Base-by-base conservation (phyloP, 2,113 vertebrate genomes). In the Colius striatus region DNA sequence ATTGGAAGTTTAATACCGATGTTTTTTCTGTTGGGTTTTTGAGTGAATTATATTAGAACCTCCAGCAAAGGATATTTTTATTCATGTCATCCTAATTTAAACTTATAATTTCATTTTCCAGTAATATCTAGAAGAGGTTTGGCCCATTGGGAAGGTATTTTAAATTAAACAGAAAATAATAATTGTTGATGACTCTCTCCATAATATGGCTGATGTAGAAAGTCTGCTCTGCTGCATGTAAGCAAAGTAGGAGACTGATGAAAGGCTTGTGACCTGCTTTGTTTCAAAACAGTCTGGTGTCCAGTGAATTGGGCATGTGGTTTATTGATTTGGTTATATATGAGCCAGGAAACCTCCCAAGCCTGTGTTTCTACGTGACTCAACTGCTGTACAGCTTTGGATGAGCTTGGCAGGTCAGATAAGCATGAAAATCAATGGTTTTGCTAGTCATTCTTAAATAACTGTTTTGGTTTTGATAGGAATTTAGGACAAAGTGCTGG, bases 281-380 rank as follows among this genome's bases (percentile, higher is more conserved):
- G 85, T 62, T 95, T 93, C 87, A 91, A 87, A 94, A 90, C 5
- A 85, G 38, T 50, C 34, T 85, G 82, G 22, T 26, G n/a, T 73
- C 67, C 71, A 74, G 51, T 60, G 74, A 77, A 53, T 17, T 58
- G 54, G 89, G 32, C 67, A 87, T 61, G 74, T 55, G 74, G 62
- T 66, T 91, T 95, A 87, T 96, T 38, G 81, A 91, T 80, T 27
- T 61, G 74, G n/a, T 96, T 89, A 89, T 60, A 6, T 80, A 92
- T 61, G 75, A 96, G 79, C 32, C 47, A 83, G 92, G 55, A 94
- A 58, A 70, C 22, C 36, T 95, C 82, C n/a, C 41, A 58, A 14
- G 75, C 92, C 50, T 85, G 27, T 90, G 78, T 47, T 92, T 67
- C 22, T 68, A 47, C 8, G 3, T 79, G 87, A 87, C 63, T 20